phyloP scores from a whole-genome alignment of 2,888 invertebrate genomes.

The Cabera pusaria region DNA sequence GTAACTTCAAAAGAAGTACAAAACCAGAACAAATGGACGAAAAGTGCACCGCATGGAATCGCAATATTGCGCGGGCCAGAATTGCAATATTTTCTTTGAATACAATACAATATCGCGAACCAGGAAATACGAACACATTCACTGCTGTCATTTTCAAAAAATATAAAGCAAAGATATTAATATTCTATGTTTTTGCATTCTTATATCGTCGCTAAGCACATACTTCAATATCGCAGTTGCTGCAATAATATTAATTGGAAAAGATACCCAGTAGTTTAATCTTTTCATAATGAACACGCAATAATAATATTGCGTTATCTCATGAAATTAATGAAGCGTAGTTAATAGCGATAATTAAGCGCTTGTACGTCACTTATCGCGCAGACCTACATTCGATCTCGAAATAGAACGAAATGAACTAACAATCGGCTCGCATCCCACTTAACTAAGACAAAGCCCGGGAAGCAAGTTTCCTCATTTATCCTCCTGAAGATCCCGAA shows the following conservation, averaged over 20 bases:
- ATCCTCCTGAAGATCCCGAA: slow-evolving; percentile 56
- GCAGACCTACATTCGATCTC: slow-evolving; percentile 29
- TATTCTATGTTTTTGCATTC: slow-evolving; percentile 14
- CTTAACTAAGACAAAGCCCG: slow-evolving; percentile 59
- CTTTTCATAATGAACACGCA: too few species aligned
- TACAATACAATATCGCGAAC: slow-evolving; percentile 52
- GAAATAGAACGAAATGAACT: slow-evolving; percentile 41
- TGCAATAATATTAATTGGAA: too few species aligned
- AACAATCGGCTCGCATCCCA: slow-evolving; percentile 44
- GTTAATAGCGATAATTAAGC: slow-evolving; percentile 17
- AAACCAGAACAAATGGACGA: slow-evolving; percentile 42
- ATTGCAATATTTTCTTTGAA: slow-evolving; percentile 60
- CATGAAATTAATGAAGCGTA: slow-evolving; percentile 20
- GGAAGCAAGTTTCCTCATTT: slow-evolving; percentile 66
- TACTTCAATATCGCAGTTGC: too few species aligned
- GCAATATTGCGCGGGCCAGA: slow-evolving; percentile 48
- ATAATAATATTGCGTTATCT: slow-evolving; percentile 6
- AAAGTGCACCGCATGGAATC: slow-evolving; percentile 49
- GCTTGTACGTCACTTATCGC: slow-evolving; percentile 24
- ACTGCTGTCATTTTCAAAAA: slow-evolving; percentile 37
- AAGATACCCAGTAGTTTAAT: too few species aligned
- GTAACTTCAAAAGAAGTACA: slow-evolving; percentile 16
- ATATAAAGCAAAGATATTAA: slow-evolving; percentile 33
- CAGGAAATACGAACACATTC: slow-evolving; percentile 33
- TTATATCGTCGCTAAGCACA: too few species aligned